A percentile compares a stretch with the other conserved stretches of the same genome.
Evolutionary conservation across 2,797 vertebrate genomes (phyloP).

Genomic region (Peromyscus melanophrys): DNA sequence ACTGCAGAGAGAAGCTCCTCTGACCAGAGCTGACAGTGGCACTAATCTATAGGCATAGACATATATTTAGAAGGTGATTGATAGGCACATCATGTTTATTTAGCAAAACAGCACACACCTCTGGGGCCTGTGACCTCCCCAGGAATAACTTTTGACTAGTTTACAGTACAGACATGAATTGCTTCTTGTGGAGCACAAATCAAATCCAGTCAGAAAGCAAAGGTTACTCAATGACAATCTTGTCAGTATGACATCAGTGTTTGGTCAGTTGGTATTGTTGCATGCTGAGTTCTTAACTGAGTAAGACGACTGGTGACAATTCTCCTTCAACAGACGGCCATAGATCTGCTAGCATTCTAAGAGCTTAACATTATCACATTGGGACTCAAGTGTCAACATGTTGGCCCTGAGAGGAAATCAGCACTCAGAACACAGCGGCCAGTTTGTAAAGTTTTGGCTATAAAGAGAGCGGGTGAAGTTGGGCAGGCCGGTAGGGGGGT

Average conservation of each 20-base stretch:
- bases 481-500: too few species aligned
- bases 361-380: background rate
- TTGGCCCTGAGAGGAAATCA: background rate
- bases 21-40: too few species aligned
- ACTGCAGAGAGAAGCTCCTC: too few species aligned
- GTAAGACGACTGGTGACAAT: background rate
- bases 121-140: background rate
- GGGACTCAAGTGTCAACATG: background rate
- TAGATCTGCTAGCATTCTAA: background rate
- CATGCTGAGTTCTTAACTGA: background rate
- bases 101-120: background rate
- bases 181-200: background rate
- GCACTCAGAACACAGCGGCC: background rate
- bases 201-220: background rate
- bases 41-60: background rate
- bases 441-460: background rate
- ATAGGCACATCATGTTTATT: background rate
- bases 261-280: background rate
- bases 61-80: background rate
- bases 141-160: background rate
- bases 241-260: background rate
- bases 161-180: background rate
- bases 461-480: background rate
- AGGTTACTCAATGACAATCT: background rate
- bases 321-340: too few species aligned